A percentile compares a stretch with the other conserved stretches of the same genome.
These are phyloP conservation scores for Agrilus cyanescens DNA, from an alignment of 2,888 invertebrate genomes.

Conservation along the genomic window DNA sequence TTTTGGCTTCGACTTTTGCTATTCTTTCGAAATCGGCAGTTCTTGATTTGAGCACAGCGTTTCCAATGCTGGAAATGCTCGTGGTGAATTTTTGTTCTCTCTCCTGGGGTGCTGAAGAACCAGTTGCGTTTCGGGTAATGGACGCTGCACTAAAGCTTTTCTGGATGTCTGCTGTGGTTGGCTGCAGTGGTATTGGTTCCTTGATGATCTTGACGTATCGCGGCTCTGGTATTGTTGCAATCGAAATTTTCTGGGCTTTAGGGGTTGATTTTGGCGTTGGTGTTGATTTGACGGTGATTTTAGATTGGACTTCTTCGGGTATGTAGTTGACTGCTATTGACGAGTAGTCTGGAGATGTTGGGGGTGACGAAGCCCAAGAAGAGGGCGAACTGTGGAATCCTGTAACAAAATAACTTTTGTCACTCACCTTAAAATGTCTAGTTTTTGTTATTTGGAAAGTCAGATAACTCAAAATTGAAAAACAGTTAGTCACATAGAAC, in stretches of 20 bases:
- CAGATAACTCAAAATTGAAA: too few relatives aligned
- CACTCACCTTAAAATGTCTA: too few relatives aligned
- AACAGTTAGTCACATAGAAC: too few relatives aligned
- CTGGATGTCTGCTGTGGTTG: slow-evolving; percentile 16
- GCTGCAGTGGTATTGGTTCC: slow-evolving; percentile 1
- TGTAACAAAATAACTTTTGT: too few relatives aligned
- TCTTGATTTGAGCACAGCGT: slow-evolving; percentile 51
- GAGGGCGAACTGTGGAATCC: slow-evolving; percentile 41
- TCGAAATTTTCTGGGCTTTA: slow-evolving; percentile 46
- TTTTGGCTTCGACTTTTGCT: slow-evolving; percentile 39
- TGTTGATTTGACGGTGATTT: slow-evolving; percentile 11
- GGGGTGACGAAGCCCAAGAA: slow-evolving; percentile 46
- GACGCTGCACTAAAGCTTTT: slow-evolving; percentile 23
- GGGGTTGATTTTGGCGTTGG: slow-evolving; percentile 27
- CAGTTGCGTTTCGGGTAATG: slow-evolving; percentile 9
- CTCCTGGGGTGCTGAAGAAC: slow-evolving; percentile 4
- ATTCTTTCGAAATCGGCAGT: slow-evolving; percentile 57
- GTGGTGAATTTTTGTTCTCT: slow-evolving; percentile 36
- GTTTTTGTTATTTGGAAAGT: too few relatives aligned
- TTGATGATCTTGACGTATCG: slow-evolving; percentile 11
- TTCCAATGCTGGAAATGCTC: slow-evolving; percentile 53
- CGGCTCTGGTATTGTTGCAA: slow-evolving; percentile 46
- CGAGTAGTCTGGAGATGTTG: slow-evolving; percentile 44
- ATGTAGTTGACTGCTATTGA: slow-evolving; percentile 42
- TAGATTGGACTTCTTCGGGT: slow-evolving; percentile 34